Evolutionary conservation across 2,113 vertebrate genomes (phyloP).

Genomic region (Gasterosteus aculeatus): DNA sequence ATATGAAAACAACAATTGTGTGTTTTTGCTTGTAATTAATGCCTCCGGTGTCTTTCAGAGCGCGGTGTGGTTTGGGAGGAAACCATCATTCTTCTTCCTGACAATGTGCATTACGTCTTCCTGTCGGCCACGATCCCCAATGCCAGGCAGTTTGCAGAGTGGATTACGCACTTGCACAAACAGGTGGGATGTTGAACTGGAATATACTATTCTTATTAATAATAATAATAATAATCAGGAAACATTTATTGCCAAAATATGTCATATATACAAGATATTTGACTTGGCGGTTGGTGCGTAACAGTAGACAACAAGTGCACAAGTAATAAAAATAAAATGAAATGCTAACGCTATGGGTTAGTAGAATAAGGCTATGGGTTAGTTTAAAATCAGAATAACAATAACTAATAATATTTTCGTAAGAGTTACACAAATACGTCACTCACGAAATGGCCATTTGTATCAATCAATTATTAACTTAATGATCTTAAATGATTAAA

Average conservation of each 20-base stretch:
- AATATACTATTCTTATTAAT: background rate
- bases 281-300: too few species aligned
- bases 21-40: background rate
- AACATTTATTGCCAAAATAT: too few species aligned
- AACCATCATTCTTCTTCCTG: slow-evolving; percentile 98
- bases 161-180: slow-evolving; percentile 98
- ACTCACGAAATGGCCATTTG: background rate
- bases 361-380: too few species aligned
- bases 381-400: too few species aligned
- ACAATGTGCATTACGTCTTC: slow-evolving; percentile 98
- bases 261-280: too few species aligned
- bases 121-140: slow-evolving; percentile 98
- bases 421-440: background rate
- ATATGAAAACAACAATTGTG: background rate
- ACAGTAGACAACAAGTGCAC: too few species aligned
- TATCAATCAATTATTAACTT: background rate
- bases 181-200: slow-evolving; percentile 81
- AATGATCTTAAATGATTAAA: background rate
- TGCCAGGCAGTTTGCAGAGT: slow-evolving; percentile 97
- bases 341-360: too few species aligned
- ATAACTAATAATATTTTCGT: too few species aligned
- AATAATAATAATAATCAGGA: too few species aligned
- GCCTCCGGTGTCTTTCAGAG: slow-evolving; percentile 77
- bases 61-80: slow-evolving; percentile 99
- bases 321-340: too few species aligned